Evolutionary conservation across 2,797 vertebrate species (phyloP), one percentile per base, ranked within the genome.

Genomic region (Nyctibius grandis): DNA sequence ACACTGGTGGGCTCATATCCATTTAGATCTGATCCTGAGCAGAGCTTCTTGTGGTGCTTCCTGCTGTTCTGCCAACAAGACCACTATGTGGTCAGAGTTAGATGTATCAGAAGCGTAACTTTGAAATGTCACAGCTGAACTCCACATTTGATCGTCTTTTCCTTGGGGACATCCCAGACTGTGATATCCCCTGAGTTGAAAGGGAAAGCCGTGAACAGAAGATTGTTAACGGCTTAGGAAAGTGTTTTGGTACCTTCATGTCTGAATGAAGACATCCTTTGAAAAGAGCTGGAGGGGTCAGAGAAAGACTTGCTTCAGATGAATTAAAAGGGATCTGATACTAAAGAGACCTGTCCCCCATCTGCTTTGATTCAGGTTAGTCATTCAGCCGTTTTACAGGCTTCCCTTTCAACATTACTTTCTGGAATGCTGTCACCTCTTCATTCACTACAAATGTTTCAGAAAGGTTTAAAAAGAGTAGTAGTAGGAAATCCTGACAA

Each of bases 291-390:
- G 74, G 51, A 65, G 50, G 34, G 54, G 34, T 11, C 40, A 36
- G 65, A 88, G 36, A 47, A 79, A 81, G 44, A 68, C 63, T 89
- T 88, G 59, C 77, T 93, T 87, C 79, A 70, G 65, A 79, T 82
- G 70, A 92, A 82, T 94, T 90, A 91, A 86, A 93, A 79, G n/a
- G 59, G 40, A 91, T 87, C n/a, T 63, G 48, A 69, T 93, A 60
- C 88, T 91, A 75, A 93, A 90, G 89, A 79, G 87, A 89, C 85
- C n/a, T 64, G 77, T 95, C 26, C 40, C n/a, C 33, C 2, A 2
- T 91, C 95, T 90, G 50, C 80, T 95, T 90, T 65, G 56, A 90
- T 96, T 88, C 70, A 67, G 33, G 51, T 90, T 94, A 12, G 93
- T 86, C 93, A 86, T 86, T 96, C 89, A 95, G 54, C 36, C 1